phyloP scores from a whole-genome alignment of 2,888 invertebrate genomes.

The Empis livida region DNA sequence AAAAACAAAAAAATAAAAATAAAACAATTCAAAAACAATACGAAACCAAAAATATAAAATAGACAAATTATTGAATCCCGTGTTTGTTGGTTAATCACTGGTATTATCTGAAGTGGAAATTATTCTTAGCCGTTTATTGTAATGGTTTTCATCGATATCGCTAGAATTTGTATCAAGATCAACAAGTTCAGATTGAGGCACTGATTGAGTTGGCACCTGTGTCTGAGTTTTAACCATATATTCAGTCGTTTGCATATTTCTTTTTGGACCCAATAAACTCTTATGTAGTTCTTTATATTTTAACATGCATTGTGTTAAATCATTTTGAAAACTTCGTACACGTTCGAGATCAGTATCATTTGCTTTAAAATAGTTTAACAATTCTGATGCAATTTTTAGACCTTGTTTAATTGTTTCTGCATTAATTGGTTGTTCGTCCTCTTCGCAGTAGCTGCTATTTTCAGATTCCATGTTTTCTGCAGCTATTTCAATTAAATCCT shows the following conservation, averaged over 20 bases:
- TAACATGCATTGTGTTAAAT: neutral
- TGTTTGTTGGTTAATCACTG: no score
- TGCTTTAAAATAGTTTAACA: neutral
- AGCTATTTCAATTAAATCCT: neutral
- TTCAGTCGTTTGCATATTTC: neutral
- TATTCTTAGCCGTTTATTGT: no score
- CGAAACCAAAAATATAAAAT: no score
- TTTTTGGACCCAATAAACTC: neutral
- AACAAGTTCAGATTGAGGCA: no score
- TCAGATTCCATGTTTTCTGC: neutral
- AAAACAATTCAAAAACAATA: no score
- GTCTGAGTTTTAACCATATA: neutral
- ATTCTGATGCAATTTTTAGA: neutral
- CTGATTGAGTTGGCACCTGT: neutral
- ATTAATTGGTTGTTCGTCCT: neutral
- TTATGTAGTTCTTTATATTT: neutral
- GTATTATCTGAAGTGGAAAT: no score
- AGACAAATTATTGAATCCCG: no score
- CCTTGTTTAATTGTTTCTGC: neutral
- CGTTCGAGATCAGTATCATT: neutral
- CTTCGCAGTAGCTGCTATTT: neutral
- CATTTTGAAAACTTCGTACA: neutral
- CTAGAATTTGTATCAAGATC: neutral
- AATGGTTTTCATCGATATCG: neutral
- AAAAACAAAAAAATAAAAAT: no score